phyloP scores from a whole-genome alignment of 2,888 invertebrate species.

The Meghimatium bilineatum region DNA sequence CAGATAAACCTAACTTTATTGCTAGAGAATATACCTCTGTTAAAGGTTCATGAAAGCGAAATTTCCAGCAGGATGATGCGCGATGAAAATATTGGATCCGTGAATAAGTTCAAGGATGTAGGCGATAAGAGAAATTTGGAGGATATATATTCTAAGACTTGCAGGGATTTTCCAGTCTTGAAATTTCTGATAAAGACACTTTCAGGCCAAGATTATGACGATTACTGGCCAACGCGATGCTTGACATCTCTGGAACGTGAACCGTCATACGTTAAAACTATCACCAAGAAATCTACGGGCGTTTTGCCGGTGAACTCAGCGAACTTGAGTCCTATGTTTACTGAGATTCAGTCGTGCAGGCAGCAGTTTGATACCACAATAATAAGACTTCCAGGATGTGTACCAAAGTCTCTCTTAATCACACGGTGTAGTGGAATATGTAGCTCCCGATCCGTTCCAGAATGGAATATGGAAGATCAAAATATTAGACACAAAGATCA shows the following conservation, averaged over 20 bases:
- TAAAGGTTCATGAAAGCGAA: no score
- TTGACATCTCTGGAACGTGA: background rate
- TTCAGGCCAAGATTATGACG: no score
- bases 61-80: background rate
- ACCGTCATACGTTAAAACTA: background rate
- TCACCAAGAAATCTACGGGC: background rate
- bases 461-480: constrained; percentile 51
- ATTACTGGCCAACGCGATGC: background rate
- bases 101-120: background rate
- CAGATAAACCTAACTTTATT: background rate
- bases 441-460: constrained; percentile 53
- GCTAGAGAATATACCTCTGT: background rate
- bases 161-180: background rate
- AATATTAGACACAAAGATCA: constrained; percentile 48
- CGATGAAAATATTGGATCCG: background rate
- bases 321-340: background rate
- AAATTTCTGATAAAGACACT: background rate
- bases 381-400: constrained; percentile 50
- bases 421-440: constrained; percentile 53
- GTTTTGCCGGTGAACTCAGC: no score
- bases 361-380: constrained; percentile 18
- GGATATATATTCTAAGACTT: background rate
- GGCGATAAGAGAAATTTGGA: background rate
- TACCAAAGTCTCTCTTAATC: constrained; percentile 38
- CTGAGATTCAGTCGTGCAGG: constrained; percentile 7